Evolutionary conservation across 2,113 vertebrate genomes (phyloP), one percentile per base, ranked within the genome.

Genomic region (Cisticola juncidis): DNA sequence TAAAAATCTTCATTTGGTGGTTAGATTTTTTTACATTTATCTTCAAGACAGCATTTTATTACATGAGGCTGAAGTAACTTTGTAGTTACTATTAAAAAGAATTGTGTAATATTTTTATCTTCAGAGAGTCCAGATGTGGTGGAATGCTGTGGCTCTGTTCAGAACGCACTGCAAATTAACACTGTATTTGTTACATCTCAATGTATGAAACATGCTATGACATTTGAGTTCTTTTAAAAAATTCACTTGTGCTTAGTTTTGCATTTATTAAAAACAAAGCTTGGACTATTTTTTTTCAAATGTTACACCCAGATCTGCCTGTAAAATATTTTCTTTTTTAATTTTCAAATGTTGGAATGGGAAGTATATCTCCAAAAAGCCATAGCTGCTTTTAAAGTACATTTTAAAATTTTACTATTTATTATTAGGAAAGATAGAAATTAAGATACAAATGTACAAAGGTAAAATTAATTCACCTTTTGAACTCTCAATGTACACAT

Each of bases 381-480:
- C 5, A 1, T 29, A 10, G 5, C 8, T 53, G 54, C 65, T 82
- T 50, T 6, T 16, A 33, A 66, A 69, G 33, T 36, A 23, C 0
- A 0, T 73, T 86, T 90, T 56, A 3, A 38, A 58, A 66, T 70
- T 66, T 82, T 82, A 31, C 33, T 86, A 4, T 24, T 74, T 81
- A 35, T 44, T 71, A 31, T 62, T 64, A 47, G 38, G 29, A 82
- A 86, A 74, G 23, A 50, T 17, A 78, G 33, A 51, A 84, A 40
- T 73, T 19, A 70, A 73, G 64, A 23, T 20, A 81, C 33, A 76
- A 68, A 28, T 62, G 28, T 38, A 48, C 25, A 71, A 47, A 84
- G 51, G 80, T 74, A 57, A 94, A 86, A 86, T 90, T 78, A 88
- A 84, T 91, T 95, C 77, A 60, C 72, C 64, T 94, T 90, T 92